These are phyloP conservation scores for Syngnathus scovelli DNA, from an alignment of 2,113 vertebrate genomes.

Conservation along the genomic window DNA sequence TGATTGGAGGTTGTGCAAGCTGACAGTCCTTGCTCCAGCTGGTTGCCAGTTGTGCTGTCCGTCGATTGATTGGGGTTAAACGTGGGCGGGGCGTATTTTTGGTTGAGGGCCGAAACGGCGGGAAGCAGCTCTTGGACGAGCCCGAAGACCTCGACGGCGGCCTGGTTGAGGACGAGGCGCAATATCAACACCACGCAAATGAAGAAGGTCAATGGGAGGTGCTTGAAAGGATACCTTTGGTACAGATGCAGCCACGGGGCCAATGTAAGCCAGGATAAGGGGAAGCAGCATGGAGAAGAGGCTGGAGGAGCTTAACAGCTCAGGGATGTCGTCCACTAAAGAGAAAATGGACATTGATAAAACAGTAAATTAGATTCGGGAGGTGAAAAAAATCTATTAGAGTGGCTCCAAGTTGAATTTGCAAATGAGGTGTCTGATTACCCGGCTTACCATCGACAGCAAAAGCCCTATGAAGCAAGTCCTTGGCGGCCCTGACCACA, in stretches of 20 bases:
- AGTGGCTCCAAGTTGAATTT: neutral
- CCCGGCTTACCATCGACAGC: constrained; percentile 87
- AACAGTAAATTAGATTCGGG: neutral
- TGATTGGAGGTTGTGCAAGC: constrained; percentile 96
- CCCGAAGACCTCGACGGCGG: constrained; percentile 96
- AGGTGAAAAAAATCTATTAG: neutral
- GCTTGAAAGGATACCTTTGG: constrained; percentile 80
- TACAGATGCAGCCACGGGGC: constrained; percentile 92
- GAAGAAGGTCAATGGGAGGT: neutral
- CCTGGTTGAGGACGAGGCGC: constrained; percentile 62
- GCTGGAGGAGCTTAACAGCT: constrained; percentile 95
- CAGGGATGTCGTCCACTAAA: constrained; percentile 95
- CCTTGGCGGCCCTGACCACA: constrained; percentile 91
- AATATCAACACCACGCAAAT: neutral
- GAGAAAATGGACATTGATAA: constrained; percentile 27
- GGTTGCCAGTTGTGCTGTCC: constrained; percentile 95
- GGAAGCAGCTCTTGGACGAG: constrained; percentile 93
- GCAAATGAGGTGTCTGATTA: neutral
- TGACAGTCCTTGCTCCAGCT: constrained; percentile 91
- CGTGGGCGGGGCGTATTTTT: constrained; percentile 95
- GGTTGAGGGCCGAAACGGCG: constrained; percentile 91
- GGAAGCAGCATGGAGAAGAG: constrained; percentile 98
- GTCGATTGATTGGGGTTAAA: constrained; percentile 99
- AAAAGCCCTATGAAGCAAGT: constrained; percentile 92
- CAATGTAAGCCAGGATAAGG: constrained; percentile 95